Evolutionary conservation across 2,797 vertebrate genomes (phyloP).

Genomic region (Crotalus adamanteus): DNA sequence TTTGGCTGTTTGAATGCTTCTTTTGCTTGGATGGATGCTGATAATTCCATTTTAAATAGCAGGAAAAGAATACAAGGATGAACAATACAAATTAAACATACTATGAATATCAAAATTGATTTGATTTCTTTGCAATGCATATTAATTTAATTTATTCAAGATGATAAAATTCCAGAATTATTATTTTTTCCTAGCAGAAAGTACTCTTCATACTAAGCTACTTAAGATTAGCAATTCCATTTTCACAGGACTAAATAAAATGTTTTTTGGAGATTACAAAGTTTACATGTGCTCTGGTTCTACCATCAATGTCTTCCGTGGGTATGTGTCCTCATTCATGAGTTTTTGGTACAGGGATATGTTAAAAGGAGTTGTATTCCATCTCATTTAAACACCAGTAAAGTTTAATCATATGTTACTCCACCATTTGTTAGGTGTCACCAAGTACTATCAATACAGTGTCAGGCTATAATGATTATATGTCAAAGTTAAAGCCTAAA

Average conservation of each 20-base stretch:
- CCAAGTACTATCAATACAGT: too few species aligned
- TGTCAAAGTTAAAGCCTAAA: not conserved
- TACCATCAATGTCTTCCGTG: not conserved
- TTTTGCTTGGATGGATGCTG: not conserved
- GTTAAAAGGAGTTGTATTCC: not conserved
- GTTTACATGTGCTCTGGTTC: not conserved
- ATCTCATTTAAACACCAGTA: not conserved
- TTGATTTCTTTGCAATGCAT: not conserved
- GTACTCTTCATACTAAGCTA: slow-evolving; percentile 46
- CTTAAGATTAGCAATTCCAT: not conserved
- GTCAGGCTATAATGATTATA: not conserved
- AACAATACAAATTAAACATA: not conserved
- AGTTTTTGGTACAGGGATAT: not conserved
- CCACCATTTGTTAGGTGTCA: not conserved
- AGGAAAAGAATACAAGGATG: not conserved
- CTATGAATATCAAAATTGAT: not conserved
- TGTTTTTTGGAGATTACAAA: too few species aligned
- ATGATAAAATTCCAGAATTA: not conserved
- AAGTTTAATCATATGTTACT: not conserved
- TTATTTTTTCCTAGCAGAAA: not conserved
- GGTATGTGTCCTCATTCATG: not conserved
- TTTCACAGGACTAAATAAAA: not conserved
- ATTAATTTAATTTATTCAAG: not conserved
- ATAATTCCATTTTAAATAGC: not conserved
- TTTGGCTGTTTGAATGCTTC: not conserved